These are phyloP conservation scores for Pteronura brasiliensis DNA, from an alignment of 2,113 vertebrate genomes.

Conservation along the genomic window DNA sequence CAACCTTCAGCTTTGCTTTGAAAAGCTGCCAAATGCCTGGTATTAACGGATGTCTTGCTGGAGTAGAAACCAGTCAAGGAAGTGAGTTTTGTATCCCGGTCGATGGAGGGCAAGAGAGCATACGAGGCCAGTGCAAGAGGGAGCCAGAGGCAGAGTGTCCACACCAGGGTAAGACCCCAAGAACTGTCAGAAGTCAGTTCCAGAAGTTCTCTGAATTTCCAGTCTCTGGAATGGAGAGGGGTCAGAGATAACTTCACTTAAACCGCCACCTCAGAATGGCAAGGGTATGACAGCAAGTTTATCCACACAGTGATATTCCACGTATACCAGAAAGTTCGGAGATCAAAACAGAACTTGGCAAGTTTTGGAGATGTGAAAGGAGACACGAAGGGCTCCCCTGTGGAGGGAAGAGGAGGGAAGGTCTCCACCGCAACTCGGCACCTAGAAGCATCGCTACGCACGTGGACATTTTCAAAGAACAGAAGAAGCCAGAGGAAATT, in stretches of 20 bases:
- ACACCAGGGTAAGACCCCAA: neutral
- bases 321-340: neutral
- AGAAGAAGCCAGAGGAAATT: neutral
- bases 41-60: neutral
- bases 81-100: neutral
- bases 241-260: neutral
- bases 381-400: neutral
- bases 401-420: neutral
- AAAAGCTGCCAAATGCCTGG: neutral
- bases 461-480: neutral
- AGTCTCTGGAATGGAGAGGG: neutral
- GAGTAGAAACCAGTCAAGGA: neutral
- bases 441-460: fast-evolving
- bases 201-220: neutral
- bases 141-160: neutral
- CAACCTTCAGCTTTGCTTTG: neutral
- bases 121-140: neutral
- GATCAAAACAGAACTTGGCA: neutral
- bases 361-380: neutral
- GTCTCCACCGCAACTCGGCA: neutral
- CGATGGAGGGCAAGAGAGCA: neutral
- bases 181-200: neutral
- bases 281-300: neutral
- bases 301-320: neutral
- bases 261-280: neutral